Percentiles rank a stretch among this genome's conserved stretches.
Evolutionary conservation across 2,797 vertebrate genomes (phyloP).

Genomic region (Malacoraja senta): DNA sequence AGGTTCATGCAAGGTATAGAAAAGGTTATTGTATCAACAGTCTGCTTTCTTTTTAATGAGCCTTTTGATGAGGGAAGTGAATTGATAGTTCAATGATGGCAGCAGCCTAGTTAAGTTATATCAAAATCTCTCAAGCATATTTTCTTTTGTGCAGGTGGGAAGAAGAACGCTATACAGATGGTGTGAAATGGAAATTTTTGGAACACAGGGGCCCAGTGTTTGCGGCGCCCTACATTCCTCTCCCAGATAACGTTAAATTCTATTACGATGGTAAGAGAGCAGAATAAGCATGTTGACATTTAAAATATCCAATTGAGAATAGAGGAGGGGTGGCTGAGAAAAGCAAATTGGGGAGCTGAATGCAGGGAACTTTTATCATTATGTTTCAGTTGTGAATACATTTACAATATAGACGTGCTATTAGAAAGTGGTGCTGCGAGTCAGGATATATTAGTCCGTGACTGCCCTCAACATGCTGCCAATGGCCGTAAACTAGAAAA

Average conservation of each 20-base stretch:
- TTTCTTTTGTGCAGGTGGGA: constrained; percentile 72
- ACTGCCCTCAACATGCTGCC: neutral
- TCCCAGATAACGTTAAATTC: constrained; percentile 81
- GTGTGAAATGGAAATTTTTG: constrained; percentile 92
- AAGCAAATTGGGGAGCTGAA: neutral
- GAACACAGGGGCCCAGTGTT: constrained; percentile 94
- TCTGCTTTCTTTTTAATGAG: neutral
- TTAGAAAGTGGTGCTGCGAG: neutral
- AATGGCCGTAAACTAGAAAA: neutral
- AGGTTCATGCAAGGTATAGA: neutral
- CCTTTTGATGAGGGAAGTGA: neutral
- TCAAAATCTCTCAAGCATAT: neutral
- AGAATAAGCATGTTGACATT: neutral
- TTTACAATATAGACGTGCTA: neutral
- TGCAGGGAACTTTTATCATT: neutral
- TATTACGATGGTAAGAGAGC: constrained; percentile 78
- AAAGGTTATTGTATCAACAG: neutral
- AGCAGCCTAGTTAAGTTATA: neutral
- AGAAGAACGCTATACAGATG: constrained; percentile 84
- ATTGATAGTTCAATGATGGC: neutral
- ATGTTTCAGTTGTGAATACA: neutral
- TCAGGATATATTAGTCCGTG: neutral
- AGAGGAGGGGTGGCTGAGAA: neutral
- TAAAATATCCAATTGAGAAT: neutral
- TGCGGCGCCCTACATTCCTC: constrained; percentile 79